Percentiles rank a stretch among this genome's conserved stretches.
Conservation (phyloP, 2,797 vertebrate species). For the Hyperoplus lanceolatus region DNA sequence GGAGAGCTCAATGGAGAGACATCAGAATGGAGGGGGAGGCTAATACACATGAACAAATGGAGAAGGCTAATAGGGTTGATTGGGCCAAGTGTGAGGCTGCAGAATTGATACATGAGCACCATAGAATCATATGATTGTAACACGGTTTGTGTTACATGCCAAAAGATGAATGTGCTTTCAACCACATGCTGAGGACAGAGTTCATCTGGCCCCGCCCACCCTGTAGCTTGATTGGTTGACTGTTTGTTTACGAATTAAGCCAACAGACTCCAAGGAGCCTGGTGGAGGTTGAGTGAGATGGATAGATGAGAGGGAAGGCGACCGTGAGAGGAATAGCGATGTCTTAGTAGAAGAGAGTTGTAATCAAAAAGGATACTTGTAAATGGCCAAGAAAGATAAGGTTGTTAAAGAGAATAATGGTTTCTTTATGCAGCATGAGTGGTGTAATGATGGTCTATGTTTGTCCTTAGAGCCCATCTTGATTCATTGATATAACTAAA, state of each 20-base stretch:
- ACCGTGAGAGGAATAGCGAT: conserved; percentile 66
- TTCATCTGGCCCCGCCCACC: conserved; percentile 9
- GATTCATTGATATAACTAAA: conserved; percentile 36
- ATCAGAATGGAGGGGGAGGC: conserved; percentile 32
- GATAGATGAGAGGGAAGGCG: conserved; percentile 50
- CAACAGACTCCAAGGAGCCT: conserved; percentile 38
- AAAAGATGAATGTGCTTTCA: conserved; percentile 6
- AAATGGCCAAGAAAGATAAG: conserved; percentile 29
- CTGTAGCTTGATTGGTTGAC: conserved; percentile 30
- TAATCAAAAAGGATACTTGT: conserved; percentile 50
- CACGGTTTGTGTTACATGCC: conserved; percentile 13
- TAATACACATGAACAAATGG: conserved; percentile 43
- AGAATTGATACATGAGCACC: conserved; percentile 38
- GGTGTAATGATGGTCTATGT: conserved; percentile 29
- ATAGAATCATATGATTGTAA: conserved; percentile 13
- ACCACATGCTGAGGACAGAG: too few species aligned
- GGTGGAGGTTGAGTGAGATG: conserved; percentile 51
- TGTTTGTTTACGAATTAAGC: conserved; percentile 44
- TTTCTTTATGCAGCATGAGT: conserved; percentile 33
- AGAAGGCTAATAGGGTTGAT: conserved; percentile 20
- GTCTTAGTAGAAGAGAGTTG: conserved; percentile 15
- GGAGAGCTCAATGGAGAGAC: conserved; percentile 36
- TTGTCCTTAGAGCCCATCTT: neutral
- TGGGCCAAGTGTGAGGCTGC: conserved; percentile 32
- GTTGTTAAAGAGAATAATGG: conserved; percentile 38